phyloP scores from a whole-genome alignment of 2,113 vertebrate species.

The Channa maculata region DNA sequence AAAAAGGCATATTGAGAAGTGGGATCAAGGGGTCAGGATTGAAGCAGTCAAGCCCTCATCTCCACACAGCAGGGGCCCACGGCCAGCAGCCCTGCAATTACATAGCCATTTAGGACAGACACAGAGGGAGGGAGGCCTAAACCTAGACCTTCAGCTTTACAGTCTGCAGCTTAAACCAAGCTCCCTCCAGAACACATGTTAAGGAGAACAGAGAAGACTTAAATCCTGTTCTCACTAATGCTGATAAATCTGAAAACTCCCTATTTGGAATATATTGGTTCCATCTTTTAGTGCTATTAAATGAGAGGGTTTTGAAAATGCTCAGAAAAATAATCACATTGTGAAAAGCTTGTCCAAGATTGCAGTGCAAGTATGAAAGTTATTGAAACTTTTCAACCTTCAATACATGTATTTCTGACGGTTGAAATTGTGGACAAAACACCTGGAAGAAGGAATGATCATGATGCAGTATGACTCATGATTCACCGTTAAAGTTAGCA shows the following conservation, averaged over 20 bases:
- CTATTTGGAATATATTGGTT: no score
- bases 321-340: no score
- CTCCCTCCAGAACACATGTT: not conserved
- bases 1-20: constrained; percentile 56
- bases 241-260: not conserved
- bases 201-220: constrained; percentile 19
- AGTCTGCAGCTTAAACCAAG: constrained; percentile 35
- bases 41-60: constrained; percentile 72
- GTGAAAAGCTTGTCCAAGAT: no score
- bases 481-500: no score
- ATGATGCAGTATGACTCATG: no score
- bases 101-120: constrained; percentile 71
- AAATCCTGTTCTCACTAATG: not conserved
- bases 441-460: no score
- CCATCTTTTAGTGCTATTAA: no score
- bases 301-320: no score
- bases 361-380: no score
- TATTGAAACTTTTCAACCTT: no score
- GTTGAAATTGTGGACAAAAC: no score
- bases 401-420: no score
- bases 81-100: constrained; percentile 76
- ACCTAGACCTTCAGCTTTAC: constrained; percentile 34
- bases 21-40: constrained; percentile 69
- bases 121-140: constrained; percentile 40
- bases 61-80: constrained; percentile 63